These are phyloP conservation scores for Heteromormyrus szaboi DNA, from an alignment of 2,797 vertebrate genomes.

Conservation along the genomic window DNA sequence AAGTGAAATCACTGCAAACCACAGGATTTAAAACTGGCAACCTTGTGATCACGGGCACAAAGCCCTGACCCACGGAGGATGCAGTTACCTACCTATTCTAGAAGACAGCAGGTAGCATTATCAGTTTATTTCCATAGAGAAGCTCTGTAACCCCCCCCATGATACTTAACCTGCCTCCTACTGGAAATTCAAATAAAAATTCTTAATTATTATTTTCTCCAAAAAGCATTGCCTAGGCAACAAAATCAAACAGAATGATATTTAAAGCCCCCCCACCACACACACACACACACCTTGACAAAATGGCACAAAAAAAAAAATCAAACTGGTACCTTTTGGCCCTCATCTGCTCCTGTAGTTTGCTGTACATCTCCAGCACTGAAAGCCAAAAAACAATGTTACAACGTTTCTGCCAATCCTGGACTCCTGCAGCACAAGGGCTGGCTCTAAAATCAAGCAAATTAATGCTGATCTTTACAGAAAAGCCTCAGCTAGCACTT, in stretches of 20 bases:
- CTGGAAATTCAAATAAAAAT: background rate
- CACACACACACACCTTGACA: background rate
- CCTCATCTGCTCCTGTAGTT: constrained; percentile 89
- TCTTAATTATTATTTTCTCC: background rate
- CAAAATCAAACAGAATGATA: background rate
- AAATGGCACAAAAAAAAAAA: background rate
- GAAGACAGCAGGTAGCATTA: no score
- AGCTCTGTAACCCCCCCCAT: background rate
- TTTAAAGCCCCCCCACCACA: background rate
- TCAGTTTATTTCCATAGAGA: background rate
- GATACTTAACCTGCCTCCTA: background rate
- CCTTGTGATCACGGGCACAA: background rate
- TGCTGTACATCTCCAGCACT: constrained; percentile 97
- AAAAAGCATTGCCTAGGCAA: background rate
- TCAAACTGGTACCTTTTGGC: constrained; percentile 74
- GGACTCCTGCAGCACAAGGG: background rate
- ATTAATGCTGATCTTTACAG: background rate
- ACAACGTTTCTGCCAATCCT: background rate
- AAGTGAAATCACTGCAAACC: background rate
- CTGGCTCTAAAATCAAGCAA: background rate
- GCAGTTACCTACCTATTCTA: background rate
- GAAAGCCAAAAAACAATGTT: constrained; percentile 29
- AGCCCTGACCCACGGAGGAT: background rate
- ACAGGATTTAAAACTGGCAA: background rate
- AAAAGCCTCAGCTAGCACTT: background rate